Conservation (phyloP, 1,140 invertebrate genomes). For the Caenorhabditis tropicalis region DNA sequence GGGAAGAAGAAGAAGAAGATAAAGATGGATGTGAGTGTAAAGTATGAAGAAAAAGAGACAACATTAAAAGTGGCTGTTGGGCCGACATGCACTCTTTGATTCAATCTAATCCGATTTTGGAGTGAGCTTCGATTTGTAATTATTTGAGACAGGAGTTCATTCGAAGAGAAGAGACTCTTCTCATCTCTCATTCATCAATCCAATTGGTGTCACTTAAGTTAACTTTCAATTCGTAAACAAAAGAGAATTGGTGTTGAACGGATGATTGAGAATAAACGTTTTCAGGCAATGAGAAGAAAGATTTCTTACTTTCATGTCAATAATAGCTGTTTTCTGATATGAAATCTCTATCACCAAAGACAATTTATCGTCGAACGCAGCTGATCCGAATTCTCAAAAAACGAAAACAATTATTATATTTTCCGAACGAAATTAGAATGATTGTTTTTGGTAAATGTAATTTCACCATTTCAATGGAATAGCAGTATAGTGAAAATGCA, state of each 20-base stretch:
- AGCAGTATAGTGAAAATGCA: too few species aligned
- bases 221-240: neutral
- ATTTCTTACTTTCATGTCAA: too few species aligned
- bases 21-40: neutral
- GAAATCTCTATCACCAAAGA: too few species aligned
- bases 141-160: slow-evolving; percentile 35
- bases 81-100: slow-evolving; percentile 23
- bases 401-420: too few species aligned
- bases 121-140: slow-evolving; percentile 36
- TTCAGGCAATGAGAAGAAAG: too few species aligned
- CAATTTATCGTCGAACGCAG: too few species aligned
- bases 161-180: neutral
- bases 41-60: neutral
- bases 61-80: neutral
- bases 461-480: too few species aligned
- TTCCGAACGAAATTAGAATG: too few species aligned
- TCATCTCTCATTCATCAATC: neutral
- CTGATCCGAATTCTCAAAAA: too few species aligned
- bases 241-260: neutral
- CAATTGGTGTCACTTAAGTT: neutral
- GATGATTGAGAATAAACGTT: neutral
- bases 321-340: too few species aligned
- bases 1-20: neutral
- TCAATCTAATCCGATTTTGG: slow-evolving; percentile 40
- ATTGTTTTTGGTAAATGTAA: too few species aligned